These are phyloP conservation scores for Rhopalosiphum maidis DNA, from an alignment of 1,140 invertebrate species.

Conservation along the genomic window DNA sequence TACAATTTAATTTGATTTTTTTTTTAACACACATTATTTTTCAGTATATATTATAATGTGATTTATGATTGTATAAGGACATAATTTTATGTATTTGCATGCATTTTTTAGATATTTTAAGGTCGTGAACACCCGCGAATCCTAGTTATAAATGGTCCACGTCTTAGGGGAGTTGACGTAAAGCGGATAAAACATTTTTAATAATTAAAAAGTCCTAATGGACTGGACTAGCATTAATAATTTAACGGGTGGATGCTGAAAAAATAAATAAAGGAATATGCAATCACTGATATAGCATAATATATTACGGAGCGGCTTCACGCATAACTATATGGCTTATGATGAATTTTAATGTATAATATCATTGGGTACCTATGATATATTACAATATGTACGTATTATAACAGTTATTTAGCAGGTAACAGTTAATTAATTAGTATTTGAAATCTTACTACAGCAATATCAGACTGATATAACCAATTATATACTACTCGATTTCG, in stretches of 20 bases:
- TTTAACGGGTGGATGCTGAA: not conserved
- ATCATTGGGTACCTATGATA: no score
- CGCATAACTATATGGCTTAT: not conserved
- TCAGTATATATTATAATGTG: not conserved
- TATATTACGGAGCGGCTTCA: not conserved
- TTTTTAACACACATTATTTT: not conserved
- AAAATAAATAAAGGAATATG: not conserved
- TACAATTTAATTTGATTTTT: not conserved
- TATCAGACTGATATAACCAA: not conserved
- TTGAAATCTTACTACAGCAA: not conserved
- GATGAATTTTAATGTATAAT: no score
- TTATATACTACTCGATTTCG: not conserved
- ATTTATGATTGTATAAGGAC: not conserved
- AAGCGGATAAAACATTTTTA: not conserved
- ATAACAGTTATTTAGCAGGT: not conserved
- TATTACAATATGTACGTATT: no score
- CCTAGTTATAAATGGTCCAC: not conserved
- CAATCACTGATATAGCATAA: not conserved
- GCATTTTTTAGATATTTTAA: not conserved
- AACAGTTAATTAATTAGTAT: not conserved
- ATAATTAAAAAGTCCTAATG: conserved; percentile 8
- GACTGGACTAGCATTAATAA: not conserved
- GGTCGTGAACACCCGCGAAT: not conserved
- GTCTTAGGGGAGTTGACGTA: not conserved
- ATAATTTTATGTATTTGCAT: not conserved